Conservation (phyloP, 92 coral and sea anemone genomes). For the Siderastrea siderea region DNA sequence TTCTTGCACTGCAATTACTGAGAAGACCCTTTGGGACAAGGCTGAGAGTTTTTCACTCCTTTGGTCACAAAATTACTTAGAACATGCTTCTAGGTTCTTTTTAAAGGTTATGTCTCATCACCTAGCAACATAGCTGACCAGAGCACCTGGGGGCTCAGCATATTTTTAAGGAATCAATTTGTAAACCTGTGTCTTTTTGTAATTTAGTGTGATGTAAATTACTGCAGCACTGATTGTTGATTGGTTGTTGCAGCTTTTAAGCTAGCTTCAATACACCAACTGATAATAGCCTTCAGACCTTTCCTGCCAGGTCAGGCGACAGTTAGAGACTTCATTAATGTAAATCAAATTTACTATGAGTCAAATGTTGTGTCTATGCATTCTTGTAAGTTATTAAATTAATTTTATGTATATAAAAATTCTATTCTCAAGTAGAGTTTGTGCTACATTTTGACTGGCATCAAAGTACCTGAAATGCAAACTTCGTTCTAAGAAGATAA, state of each 20-base stretch:
- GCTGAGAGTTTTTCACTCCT: too few relatives aligned
- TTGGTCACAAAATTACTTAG: background rate
- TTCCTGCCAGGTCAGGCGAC: background rate
- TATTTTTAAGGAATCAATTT: background rate
- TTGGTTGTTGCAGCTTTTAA: background rate
- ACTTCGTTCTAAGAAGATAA: constrained; percentile 4
- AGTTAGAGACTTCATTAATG: constrained; percentile 2
- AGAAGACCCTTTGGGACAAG: too few relatives aligned
- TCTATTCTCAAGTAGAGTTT: constrained; percentile 11
- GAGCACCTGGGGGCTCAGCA: background rate
- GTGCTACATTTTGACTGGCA: constrained; percentile 27
- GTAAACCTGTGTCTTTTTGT: background rate
- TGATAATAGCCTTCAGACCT: background rate
- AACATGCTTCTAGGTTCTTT: background rate
- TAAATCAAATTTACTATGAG: constrained; percentile 4
- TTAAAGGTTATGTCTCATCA: background rate
- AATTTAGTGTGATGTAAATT: background rate
- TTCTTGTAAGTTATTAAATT: constrained; percentile 20
- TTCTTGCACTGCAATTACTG: too few relatives aligned
- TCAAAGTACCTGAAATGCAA: constrained; percentile 24
- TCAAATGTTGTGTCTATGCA: background rate
- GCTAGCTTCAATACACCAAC: background rate
- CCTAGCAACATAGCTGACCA: background rate
- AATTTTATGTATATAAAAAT: constrained; percentile 17
- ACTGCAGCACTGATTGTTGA: background rate